Percentiles rank a stretch among this genome's conserved stretches.
These are phyloP conservation scores for Blastobasis lacticolella DNA, from an alignment of 2,888 invertebrate species.

Conservation along the genomic window DNA sequence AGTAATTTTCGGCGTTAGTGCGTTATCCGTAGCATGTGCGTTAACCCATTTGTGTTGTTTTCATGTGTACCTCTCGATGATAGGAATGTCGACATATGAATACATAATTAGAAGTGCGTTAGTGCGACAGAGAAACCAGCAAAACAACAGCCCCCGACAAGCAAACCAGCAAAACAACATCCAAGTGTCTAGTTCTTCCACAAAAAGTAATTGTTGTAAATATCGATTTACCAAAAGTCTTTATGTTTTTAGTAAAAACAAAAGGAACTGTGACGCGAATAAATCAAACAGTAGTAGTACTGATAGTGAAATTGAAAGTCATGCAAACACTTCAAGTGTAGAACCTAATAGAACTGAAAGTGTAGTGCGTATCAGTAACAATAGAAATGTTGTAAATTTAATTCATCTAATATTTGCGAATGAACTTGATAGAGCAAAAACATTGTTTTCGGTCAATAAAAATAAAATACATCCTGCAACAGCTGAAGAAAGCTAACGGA, in stretches of 20 bases:
- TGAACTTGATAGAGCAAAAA: slow-evolving; percentile 50
- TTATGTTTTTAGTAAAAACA: slow-evolving; percentile 20
- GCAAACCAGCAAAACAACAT: too few relatives aligned
- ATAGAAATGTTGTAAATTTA: slow-evolving; percentile 36
- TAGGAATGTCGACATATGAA: slow-evolving; percentile 92
- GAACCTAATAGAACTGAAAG: background rate
- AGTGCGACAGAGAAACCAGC: too few relatives aligned
- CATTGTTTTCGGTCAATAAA: slow-evolving; percentile 43
- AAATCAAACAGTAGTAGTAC: slow-evolving; percentile 9
- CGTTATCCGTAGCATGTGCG: slow-evolving; percentile 84
- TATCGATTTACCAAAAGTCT: background rate
- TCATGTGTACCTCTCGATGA: slow-evolving; percentile 88
- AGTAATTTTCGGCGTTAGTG: slow-evolving; percentile 77
- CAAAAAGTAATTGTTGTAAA: too few relatives aligned
- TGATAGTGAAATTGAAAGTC: slow-evolving; percentile 17
- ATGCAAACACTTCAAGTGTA: background rate
- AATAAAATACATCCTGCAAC: slow-evolving; percentile 53
- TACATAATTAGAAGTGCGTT: slow-evolving; percentile 75
- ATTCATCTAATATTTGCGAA: slow-evolving; percentile 46
- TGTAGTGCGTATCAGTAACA: slow-evolving; percentile 8
- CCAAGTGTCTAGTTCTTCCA: too few relatives aligned
- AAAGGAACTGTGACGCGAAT: slow-evolving; percentile 17
- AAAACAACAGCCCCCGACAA: too few relatives aligned
- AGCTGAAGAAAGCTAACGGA: too few relatives aligned
- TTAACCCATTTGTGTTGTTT: slow-evolving; percentile 90